Evolutionary conservation across 2,888 invertebrate genomes (phyloP).

Genomic region (Tetrapedia diversipes): DNA sequence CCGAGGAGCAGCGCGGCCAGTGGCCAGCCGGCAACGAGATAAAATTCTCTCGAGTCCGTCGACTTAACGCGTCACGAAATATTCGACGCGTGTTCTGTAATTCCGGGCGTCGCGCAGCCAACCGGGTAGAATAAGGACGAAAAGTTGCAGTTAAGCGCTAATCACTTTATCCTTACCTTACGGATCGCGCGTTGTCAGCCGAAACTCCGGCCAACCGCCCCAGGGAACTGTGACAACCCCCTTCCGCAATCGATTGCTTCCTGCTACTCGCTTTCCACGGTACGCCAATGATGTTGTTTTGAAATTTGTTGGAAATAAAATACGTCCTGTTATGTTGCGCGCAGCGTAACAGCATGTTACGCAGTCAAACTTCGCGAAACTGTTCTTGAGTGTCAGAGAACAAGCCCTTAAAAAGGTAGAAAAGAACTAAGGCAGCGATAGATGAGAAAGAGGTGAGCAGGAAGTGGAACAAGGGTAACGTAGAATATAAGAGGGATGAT

Average conservation of each 20-base stretch:
- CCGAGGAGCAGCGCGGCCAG: background rate
- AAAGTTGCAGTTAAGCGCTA: constrained; percentile 40
- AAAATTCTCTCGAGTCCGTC: constrained; percentile 20
- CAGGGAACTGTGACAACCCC: constrained; percentile 20
- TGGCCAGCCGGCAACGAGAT: constrained; percentile 19
- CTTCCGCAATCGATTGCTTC: constrained; percentile 38
- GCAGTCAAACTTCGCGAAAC: too few relatives aligned
- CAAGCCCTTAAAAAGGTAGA: too few relatives aligned
- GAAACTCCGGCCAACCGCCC: constrained; percentile 43
- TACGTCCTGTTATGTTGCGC: too few relatives aligned
- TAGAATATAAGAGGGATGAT: too few relatives aligned
- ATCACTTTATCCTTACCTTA: constrained; percentile 53
- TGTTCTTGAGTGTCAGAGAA: too few relatives aligned
- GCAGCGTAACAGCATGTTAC: too few relatives aligned
- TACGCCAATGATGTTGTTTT: background rate
- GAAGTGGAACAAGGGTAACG: too few relatives aligned
- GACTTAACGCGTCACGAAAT: constrained; percentile 18
- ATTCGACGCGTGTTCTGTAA: constrained; percentile 36
- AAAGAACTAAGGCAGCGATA: too few relatives aligned
- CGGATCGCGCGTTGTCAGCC: constrained; percentile 17
- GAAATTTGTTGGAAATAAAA: background rate
- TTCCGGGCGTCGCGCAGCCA: constrained; percentile 12
- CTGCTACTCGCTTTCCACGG: background rate
- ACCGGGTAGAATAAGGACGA: constrained; percentile 24
- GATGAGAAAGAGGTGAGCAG: too few relatives aligned